These are phyloP conservation scores for Trissolcus japonicus DNA, from an alignment of 2,888 invertebrate species.

Conservation along the genomic window DNA sequence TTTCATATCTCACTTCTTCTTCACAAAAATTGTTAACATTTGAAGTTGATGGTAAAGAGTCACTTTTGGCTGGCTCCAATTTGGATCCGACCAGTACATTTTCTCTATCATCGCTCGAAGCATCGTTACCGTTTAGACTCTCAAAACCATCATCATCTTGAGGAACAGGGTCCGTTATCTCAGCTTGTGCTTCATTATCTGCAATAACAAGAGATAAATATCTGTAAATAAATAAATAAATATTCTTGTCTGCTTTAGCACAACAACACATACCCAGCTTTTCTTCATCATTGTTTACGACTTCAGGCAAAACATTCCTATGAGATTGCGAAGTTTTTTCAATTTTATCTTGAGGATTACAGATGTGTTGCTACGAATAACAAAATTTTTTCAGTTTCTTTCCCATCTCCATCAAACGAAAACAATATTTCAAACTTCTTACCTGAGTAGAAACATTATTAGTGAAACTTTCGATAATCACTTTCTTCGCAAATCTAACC, in stretches of 20 bases:
- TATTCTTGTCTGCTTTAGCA: too few relatives aligned
- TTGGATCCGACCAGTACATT: constrained; percentile 51
- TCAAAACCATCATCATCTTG: constrained; percentile 89
- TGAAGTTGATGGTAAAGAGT: constrained; percentile 19
- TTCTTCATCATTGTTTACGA: background rate
- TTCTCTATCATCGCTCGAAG: constrained; percentile 82
- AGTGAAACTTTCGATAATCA: constrained; percentile 65
- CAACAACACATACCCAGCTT: too few relatives aligned
- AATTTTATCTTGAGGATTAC: background rate
- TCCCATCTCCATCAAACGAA: background rate
- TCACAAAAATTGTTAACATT: constrained; percentile 14
- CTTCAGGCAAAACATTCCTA: background rate
- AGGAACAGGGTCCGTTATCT: constrained; percentile 65
- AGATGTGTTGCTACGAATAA: background rate
- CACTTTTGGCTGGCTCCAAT: background rate
- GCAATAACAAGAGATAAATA: background rate
- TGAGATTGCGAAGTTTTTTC: background rate
- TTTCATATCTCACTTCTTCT: constrained; percentile 22
- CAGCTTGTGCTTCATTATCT: constrained; percentile 59
- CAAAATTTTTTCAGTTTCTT: background rate
- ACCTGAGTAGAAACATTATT: constrained; percentile 42
- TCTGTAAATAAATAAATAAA: background rate
- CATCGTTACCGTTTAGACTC: constrained; percentile 89
- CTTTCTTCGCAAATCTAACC: constrained; percentile 72
- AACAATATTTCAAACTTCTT: background rate